Conservation (phyloP, 1,140 invertebrate genomes). For the Mya arenaria region DNA sequence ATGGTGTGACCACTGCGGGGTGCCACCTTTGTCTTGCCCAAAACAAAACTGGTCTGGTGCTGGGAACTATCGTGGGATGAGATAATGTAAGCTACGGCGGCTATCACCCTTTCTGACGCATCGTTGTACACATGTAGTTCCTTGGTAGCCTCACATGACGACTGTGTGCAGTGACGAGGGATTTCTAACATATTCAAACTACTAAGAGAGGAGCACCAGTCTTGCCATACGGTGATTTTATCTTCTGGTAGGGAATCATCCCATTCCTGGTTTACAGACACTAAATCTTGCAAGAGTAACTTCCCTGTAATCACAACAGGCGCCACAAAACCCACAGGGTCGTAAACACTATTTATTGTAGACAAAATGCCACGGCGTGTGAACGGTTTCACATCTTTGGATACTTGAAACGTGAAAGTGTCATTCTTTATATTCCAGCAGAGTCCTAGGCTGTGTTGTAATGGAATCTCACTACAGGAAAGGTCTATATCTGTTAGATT, state of each 20-base stretch:
- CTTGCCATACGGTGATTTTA: constrained; percentile 24
- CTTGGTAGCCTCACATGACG: constrained; percentile 40
- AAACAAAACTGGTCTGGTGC: neutral
- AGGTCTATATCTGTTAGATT: constrained; percentile 35
- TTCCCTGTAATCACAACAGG: constrained; percentile 61
- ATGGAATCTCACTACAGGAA: neutral
- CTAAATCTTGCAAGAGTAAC: constrained; percentile 61
- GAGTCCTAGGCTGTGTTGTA: constrained; percentile 46
- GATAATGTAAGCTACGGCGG: constrained; percentile 32
- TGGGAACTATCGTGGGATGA: neutral
- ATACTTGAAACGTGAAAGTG: too few species aligned
- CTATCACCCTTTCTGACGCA: constrained; percentile 50
- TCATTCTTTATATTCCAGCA: constrained; percentile 40
- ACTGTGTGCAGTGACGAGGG: constrained; percentile 44
- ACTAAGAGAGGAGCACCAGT: constrained; percentile 35
- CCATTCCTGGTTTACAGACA: constrained; percentile 46
- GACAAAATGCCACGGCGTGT: too few species aligned
- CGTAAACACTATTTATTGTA: too few species aligned
- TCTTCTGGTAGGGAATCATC: constrained; percentile 45
- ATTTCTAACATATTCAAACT: constrained; percentile 29
- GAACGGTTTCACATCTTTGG: too few species aligned
- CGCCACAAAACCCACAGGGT: too few species aligned
- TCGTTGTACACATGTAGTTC: constrained; percentile 54
- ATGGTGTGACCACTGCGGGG: constrained; percentile 49
- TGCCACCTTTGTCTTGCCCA: constrained; percentile 58